Conservation (phyloP, 2,797 vertebrate genomes). For the Sebastes cheni region DNA sequence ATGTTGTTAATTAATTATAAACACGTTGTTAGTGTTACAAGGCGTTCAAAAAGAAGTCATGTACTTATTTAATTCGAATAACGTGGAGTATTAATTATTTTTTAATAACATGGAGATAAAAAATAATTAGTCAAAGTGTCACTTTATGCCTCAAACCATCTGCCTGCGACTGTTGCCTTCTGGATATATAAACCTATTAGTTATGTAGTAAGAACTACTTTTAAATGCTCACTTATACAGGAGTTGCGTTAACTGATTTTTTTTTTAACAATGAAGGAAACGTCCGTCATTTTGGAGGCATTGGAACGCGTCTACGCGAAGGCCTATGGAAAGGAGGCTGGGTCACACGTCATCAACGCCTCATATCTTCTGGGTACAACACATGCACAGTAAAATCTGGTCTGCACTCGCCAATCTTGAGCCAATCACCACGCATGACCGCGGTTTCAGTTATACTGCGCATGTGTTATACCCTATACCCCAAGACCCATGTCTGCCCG, state of each 20-base stretch:
- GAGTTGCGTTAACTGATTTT: no score
- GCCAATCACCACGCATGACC: accelerated
- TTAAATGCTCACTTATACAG: background rate
- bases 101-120: conserved; percentile 11
- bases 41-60: background rate
- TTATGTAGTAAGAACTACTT: background rate
- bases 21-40: background rate
- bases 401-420: no score
- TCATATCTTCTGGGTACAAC: no score
- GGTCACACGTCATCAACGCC: no score
- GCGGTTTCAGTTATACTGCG: accelerated
- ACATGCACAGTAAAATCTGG: no score
- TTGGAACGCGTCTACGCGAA: accelerated
- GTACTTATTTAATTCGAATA: background rate
- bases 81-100: background rate
- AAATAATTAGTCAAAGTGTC: conserved; percentile 19
- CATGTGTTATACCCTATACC: no score
- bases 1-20: background rate
- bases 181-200: conserved; percentile 11
- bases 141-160: conserved; percentile 12
- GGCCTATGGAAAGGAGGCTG: no score
- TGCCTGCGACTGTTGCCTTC: conserved; percentile 2
- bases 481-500: no score
- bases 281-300: accelerated
- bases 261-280: no score